Conservation (phyloP, 2,888 invertebrate genomes). For the Anthrax anthrax region DNA sequence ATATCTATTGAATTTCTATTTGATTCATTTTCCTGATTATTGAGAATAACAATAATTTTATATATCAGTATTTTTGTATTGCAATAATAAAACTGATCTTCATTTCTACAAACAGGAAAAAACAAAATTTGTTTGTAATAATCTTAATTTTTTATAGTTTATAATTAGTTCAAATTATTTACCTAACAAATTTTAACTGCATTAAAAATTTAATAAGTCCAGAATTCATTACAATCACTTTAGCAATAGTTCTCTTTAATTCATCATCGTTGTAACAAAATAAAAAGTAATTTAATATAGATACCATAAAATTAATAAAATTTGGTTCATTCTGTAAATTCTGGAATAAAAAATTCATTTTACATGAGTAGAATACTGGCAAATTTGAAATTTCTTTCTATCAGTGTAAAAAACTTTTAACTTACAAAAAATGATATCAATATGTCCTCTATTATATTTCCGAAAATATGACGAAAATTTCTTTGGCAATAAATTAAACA, state of each 20-base stretch:
- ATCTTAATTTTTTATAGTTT: neutral
- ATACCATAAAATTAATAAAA: too few relatives aligned
- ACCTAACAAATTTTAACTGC: neutral
- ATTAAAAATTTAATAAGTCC: neutral
- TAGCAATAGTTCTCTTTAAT: neutral
- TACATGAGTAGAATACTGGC: neutral
- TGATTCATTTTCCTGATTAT: neutral
- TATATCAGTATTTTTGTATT: neutral
- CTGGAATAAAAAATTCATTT: neutral
- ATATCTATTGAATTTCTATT: neutral
- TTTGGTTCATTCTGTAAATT: neutral
- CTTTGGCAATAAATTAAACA: too few relatives aligned
- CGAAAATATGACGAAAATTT: neutral
- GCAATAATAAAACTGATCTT: neutral
- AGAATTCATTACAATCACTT: neutral
- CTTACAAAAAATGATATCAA: neutral
- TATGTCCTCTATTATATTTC: neutral
- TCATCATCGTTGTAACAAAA: neutral
- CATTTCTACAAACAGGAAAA: neutral
- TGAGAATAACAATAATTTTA: neutral
- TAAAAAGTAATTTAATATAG: neutral
- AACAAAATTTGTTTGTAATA: neutral
- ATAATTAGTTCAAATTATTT: neutral
- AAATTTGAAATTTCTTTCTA: neutral
- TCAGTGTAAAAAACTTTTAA: neutral